Percentiles rank a stretch among this genome's conserved stretches.
phyloP scores from a whole-genome alignment of 2,113 vertebrate species.

The Strix uralensis region DNA sequence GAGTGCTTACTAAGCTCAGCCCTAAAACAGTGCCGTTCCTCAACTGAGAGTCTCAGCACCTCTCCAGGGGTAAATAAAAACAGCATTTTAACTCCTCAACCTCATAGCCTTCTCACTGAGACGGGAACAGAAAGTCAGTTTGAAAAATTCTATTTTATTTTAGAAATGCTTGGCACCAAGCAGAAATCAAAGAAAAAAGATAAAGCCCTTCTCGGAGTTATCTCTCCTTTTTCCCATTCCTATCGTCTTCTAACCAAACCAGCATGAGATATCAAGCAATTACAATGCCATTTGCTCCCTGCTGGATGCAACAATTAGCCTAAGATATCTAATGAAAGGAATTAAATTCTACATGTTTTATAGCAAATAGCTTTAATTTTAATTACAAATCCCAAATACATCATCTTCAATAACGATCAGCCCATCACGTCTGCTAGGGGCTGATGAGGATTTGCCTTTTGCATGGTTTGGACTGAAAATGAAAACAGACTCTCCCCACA shows the following conservation, averaged over 20 bases:
- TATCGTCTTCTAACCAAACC: slow-evolving; percentile 60
- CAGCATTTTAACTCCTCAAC: not conserved
- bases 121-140: not conserved
- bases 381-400: slow-evolving; percentile 71
- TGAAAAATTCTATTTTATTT: not conserved
- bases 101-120: not conserved
- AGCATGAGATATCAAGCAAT: slow-evolving; percentile 70
- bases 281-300: slow-evolving; percentile 69
- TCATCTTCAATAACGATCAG: slow-evolving; percentile 49
- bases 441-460: slow-evolving; percentile 19
- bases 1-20: not conserved
- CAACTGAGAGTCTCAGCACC: not conserved
- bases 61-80: not conserved
- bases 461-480: not conserved
- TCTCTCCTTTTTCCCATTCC: slow-evolving; percentile 21
- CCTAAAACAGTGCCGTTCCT: fast-evolving
- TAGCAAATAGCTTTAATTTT: slow-evolving; percentile 69
- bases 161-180: not conserved
- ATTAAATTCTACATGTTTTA: slow-evolving; percentile 65
- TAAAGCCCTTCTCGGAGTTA: not conserved
- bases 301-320: slow-evolving; percentile 71
- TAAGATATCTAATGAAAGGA: slow-evolving; percentile 69
- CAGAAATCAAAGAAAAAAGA: slow-evolving; percentile 16
- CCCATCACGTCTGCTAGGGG: slow-evolving; percentile 28
- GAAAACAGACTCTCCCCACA: not conserved